Evolutionary conservation across 2,113 vertebrate species (phyloP), one percentile per base, ranked within the genome.

Genomic region (Calyptommatus sinebrachiatus): DNA sequence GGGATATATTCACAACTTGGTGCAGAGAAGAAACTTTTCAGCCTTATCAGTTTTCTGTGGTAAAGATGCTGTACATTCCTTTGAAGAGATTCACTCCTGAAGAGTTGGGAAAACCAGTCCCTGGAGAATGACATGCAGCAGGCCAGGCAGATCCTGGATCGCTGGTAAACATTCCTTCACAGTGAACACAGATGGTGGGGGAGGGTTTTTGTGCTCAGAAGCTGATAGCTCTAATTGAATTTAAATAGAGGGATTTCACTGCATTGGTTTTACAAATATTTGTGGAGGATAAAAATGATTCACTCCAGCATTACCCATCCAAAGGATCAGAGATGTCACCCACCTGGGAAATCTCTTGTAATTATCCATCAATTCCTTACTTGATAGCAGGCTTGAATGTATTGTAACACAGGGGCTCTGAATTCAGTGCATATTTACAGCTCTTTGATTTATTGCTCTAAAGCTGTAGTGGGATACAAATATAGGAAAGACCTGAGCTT

Each of bases 81-180:
- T 20, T 71, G 77, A 71, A 83, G 76, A 24, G 63, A 83, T 24
- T 85, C 50, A 41, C 50, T 69, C 82, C 45, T n/a, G 60, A 68
- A 48, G 14, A 24, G 5, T 10, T 71, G 73, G 69, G 26, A 82
- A 78, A 85, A 41, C 9, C 60, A 76, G 76, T 41, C 50, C 83
- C 69, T 80, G 82, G 6, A 77, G 1, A 85, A 29, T 5, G n/a
- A 83, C 71, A 50, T 29, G 24, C 24, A 87, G 71, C 5, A 81
- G 67, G 20, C 45, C 0, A 83, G 77, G 67, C 41, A 28, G 31
- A 80, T 65, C 21, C 89, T 82, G 88, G 86, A 89, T 88, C 71
- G 50, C 21, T 1, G 0, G 83, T 77, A 3, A 0, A 20, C 1
- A 16, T 14, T 77, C 16, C 80, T n/a, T 77, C 22, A 60, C n/a